phyloP scores from a whole-genome alignment of 2,888 invertebrate species.

The Euphydryas editha region DNA sequence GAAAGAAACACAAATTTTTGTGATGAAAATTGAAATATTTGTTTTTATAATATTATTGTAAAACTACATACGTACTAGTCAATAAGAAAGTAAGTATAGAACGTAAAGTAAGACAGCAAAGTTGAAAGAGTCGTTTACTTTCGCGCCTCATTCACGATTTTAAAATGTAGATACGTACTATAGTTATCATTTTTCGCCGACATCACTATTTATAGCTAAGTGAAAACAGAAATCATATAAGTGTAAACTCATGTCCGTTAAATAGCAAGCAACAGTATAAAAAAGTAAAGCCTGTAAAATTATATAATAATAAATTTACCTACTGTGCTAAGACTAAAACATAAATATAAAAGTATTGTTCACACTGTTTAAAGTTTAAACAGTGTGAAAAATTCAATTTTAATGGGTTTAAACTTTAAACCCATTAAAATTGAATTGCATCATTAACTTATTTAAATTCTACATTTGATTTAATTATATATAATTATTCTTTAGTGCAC shows the following conservation, averaged over 20 bases:
- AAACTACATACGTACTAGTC: background rate
- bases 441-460: no score
- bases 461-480: no score
- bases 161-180: slow-evolving; percentile 8
- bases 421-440: no score
- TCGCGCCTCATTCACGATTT: slow-evolving; percentile 49
- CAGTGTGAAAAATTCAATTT: no score
- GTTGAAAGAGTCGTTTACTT: slow-evolving; percentile 69
- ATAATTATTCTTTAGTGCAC: no score
- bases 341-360: no score
- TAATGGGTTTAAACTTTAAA: no score
- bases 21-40: background rate
- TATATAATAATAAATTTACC: background rate
- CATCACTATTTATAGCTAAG: slow-evolving; percentile 11
- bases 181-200: slow-evolving; percentile 16
- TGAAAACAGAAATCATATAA: slow-evolving; percentile 12
- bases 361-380: no score
- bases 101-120: slow-evolving; percentile 56
- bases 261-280: background rate
- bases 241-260: background rate
- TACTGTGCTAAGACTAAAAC: no score
- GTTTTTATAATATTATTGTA: background rate
- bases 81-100: slow-evolving; percentile 41
- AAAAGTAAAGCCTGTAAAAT: background rate
- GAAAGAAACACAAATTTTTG: no score